A percentile compares a stretch with the other conserved stretches of the same genome.
Conservation (phyloP, 2,888 invertebrate genomes). For the Smittia sp. region DNA sequence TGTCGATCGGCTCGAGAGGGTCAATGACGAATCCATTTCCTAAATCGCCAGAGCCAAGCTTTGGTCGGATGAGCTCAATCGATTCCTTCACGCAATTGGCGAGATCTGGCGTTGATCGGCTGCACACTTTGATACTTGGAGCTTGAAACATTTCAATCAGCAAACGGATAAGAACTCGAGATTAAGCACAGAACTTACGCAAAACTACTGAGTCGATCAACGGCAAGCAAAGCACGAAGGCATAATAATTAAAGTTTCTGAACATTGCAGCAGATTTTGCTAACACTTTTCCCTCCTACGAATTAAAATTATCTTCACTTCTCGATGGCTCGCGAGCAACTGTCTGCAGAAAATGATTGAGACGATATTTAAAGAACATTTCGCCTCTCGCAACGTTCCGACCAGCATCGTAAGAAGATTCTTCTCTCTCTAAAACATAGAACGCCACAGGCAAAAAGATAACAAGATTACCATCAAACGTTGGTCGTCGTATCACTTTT, state of each 20-base stretch:
- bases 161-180: no score
- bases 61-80: not conserved
- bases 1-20: not conserved
- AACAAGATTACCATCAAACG: no score
- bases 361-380: no score
- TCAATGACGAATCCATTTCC: slow-evolving; percentile 11
- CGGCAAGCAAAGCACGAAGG: not conserved
- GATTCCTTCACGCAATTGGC: slow-evolving; percentile 24
- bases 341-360: not conserved
- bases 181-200: not conserved
- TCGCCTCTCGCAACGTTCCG: no score
- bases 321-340: not conserved
- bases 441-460: no score
- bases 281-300: no score
- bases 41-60: not conserved
- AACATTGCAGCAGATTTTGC: no score
- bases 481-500: not conserved
- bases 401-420: no score
- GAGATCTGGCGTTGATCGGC: not conserved
- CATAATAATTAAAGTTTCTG: not conserved
- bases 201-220: not conserved
- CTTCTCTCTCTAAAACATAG: no score
- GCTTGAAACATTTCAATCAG: slow-evolving; percentile 12
- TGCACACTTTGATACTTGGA: slow-evolving; percentile 28
- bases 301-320: no score